Evolutionary conservation across 2,888 invertebrate genomes (phyloP), one percentile per base, ranked within the genome.

Genomic region (Dromius quadrimaculatus): DNA sequence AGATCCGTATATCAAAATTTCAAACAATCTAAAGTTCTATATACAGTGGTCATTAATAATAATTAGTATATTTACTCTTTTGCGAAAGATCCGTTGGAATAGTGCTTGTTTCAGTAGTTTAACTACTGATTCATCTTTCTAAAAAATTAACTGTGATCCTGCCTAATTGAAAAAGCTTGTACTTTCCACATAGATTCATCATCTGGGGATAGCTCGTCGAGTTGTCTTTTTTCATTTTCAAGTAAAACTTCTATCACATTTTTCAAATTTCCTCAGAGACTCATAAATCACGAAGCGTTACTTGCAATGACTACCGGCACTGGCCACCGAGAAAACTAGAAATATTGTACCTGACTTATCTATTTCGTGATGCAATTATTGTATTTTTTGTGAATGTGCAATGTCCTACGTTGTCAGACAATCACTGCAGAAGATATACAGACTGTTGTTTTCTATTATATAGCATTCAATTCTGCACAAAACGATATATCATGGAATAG

Each of bases 191-290:
- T 45, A 63, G 63, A 63, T 63, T 41, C 63, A 63, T 63, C 63
- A 63, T 63, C 63, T 63, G 38, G 41, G 41, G 41, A 22, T 62
- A 17, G 19, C 4, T 6, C 59, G 19, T 34, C 22, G 5, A 6
- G 5, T 9, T 32, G 32, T 32, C 19, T 45, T 63, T 41, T 63
- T 63, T 63, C 45, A 45, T 63, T 63, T 63, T 63, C 43, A 45
- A 63, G 63, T 32, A 63, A 43, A 63, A 63, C 43, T 63, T 63
- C 63, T 63, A 63, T 63, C 63, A 63, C 63, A 63, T 63, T 63
- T 63, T 63, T 63, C 63, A 63, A 63, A 63, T 63, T 63, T 63
- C 63, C 63, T 63, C 45, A 11, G 63, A 43, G 63, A 63, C 32
- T 43, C 32, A 63, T 63, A 63, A 63, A 63, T 63, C 63, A 63